Percentiles rank a stretch among this genome's conserved stretches.
phyloP scores from a whole-genome alignment of 2,797 vertebrate species.

The Aulostomus chinensis region DNA sequence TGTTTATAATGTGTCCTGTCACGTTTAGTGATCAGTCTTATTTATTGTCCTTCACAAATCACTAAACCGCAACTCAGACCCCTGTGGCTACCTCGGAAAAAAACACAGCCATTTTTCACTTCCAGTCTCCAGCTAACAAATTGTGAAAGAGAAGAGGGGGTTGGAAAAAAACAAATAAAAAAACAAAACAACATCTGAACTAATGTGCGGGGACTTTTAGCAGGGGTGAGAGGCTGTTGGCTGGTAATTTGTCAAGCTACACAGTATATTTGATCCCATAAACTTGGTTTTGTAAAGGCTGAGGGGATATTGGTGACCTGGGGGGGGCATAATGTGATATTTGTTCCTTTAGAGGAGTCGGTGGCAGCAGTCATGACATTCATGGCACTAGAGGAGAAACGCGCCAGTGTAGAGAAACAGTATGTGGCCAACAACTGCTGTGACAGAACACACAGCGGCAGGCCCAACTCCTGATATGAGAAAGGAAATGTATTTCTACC shows the following conservation, averaged over 20 bases:
- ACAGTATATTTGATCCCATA: constrained; percentile 58
- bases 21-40: constrained; percentile 36
- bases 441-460: constrained; percentile 40
- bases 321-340: constrained; percentile 52
- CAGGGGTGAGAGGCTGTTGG: constrained; percentile 30
- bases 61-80: constrained; percentile 41
- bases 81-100: constrained; percentile 27
- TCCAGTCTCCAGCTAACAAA: constrained; percentile 62
- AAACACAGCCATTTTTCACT: constrained; percentile 57
- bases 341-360: constrained; percentile 34
- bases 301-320: constrained; percentile 56
- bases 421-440: constrained; percentile 41
- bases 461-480: constrained; percentile 30
- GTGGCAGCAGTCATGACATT: constrained; percentile 55
- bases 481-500: constrained; percentile 47
- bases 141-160: constrained; percentile 12
- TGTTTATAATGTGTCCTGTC: constrained; percentile 17
- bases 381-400: constrained; percentile 33
- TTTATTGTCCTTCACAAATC: constrained; percentile 40
- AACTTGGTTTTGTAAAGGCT: constrained; percentile 46
- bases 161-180: background rate
- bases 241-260: constrained; percentile 59
- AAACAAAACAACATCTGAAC: constrained; percentile 3
- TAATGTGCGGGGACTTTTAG: constrained; percentile 43
- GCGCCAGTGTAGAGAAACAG: constrained; percentile 32